These are phyloP conservation scores for Ochotona princeps DNA, from an alignment of 2,113 vertebrate genomes.

Conservation along the genomic window DNA sequence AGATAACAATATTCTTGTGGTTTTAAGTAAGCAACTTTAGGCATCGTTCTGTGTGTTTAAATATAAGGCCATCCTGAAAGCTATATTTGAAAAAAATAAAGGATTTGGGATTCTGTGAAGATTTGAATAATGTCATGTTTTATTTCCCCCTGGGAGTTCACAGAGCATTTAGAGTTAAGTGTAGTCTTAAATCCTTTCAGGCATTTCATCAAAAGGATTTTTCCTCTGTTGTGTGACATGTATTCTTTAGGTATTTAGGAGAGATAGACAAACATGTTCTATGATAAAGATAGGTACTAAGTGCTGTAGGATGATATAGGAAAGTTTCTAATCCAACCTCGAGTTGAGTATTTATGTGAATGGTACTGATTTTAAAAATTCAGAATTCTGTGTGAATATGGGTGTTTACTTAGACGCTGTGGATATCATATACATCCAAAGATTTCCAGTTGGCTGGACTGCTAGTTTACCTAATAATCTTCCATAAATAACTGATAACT, in stretches of 20 bases:
- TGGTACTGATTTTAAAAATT: slow-evolving; percentile 16
- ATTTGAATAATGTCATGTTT: not conserved
- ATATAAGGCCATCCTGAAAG: not conserved
- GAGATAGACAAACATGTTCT: not conserved
- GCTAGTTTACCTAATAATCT: not conserved
- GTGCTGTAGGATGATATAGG: not conserved
- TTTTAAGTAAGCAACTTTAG: not conserved
- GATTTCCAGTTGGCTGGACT: not conserved
- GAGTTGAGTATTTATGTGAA: not conserved
- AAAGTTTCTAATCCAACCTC: not conserved
- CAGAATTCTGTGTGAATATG: not conserved
- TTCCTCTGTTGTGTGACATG: not conserved
- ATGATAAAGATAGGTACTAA: not conserved
- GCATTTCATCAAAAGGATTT: slow-evolving; percentile 2
- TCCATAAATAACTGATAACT: not conserved
- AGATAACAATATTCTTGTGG: not conserved
- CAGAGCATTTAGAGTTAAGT: not conserved
- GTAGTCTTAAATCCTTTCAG: not conserved
- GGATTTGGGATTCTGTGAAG: not conserved
- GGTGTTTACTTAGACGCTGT: not conserved
- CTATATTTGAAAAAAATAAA: not conserved
- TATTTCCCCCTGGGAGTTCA: not conserved
- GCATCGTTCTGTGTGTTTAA: not conserved
- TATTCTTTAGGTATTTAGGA: not conserved
- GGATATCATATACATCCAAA: not conserved